These are phyloP conservation scores for Telmatherina bonti DNA, from an alignment of 2,797 vertebrate genomes.

Conservation along the genomic window DNA sequence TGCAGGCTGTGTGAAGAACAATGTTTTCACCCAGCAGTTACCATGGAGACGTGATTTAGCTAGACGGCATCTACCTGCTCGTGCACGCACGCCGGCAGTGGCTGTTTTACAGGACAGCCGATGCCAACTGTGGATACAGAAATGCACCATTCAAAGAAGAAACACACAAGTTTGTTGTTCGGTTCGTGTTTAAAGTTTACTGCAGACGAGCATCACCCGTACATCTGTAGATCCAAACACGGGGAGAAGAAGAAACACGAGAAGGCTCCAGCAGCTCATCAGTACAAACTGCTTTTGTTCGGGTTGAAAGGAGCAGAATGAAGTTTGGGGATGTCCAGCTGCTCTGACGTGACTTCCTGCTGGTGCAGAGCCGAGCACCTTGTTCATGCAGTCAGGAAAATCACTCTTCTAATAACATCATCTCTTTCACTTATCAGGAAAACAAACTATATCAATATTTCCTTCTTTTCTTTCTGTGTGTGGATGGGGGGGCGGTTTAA, in stretches of 20 bases:
- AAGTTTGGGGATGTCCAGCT: conserved; percentile 7
- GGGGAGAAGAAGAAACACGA: neutral
- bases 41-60: neutral
- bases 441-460: neutral
- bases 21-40: neutral
- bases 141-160: neutral
- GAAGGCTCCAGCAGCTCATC: neutral
- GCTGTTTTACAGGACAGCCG: neutral
- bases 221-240: neutral
- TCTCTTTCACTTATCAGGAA: neutral
- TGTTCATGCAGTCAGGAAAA: neutral
- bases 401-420: neutral
- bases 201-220: neutral
- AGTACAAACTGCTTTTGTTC: neutral
- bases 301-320: conserved; percentile 2
- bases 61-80: neutral
- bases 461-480: neutral
- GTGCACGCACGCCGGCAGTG: neutral
- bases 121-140: neutral
- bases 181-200: neutral
- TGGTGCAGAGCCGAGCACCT: neutral
- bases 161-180: neutral
- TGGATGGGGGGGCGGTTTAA: conserved; percentile 2
- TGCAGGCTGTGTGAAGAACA: neutral
- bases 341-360: neutral